Conservation (phyloP, 2,888 invertebrate species). For the Cyaniris semiargus region DNA sequence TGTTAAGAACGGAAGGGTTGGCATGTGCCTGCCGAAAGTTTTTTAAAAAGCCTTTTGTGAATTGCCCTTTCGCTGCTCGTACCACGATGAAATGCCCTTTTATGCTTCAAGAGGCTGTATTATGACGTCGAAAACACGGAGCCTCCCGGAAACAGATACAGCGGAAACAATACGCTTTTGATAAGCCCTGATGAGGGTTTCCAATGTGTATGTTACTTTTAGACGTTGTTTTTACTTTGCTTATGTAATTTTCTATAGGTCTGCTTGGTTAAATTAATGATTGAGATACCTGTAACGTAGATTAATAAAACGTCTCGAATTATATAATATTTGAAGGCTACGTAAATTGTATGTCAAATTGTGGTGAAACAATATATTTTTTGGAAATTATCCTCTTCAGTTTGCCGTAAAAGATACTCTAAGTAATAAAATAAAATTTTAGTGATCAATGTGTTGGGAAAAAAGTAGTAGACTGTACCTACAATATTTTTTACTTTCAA, state of each 20-base stretch:
- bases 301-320: no score
- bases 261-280: conserved; percentile 32
- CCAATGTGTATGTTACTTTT: conserved; percentile 35
- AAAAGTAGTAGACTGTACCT: no score
- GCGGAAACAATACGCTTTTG: conserved; percentile 67
- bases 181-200: conserved; percentile 61
- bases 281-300: not conserved
- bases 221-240: not conserved
- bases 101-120: conserved; percentile 62
- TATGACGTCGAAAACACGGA: conserved; percentile 62
- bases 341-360: not conserved
- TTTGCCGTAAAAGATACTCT: no score
- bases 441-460: no score
- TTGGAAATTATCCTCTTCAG: no score
- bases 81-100: conserved; percentile 70
- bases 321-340: no score
- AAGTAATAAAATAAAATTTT: no score
- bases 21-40: conserved; percentile 68
- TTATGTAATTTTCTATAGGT: not conserved
- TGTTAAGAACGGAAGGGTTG: conserved; percentile 58
- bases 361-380: no score
- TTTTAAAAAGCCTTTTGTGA: conserved; percentile 73
- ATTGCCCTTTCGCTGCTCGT: conserved; percentile 62
- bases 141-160: conserved; percentile 61
- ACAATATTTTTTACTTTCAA: no score